Evolutionary conservation across 1,140 invertebrate species (phyloP).

Genomic region (Drosophila lini): DNA sequence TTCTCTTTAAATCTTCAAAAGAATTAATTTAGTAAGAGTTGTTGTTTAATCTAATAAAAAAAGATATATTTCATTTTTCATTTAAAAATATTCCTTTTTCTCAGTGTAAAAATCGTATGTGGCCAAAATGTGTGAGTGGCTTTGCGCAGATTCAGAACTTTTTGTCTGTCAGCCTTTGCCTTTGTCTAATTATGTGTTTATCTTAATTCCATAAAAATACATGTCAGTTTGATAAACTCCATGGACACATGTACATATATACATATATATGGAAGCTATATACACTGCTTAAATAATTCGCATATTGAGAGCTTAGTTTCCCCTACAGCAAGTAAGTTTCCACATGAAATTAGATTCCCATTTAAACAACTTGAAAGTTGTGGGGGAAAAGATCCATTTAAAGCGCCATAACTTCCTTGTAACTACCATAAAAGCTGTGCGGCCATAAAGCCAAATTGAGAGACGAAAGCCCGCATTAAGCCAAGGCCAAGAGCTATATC

Average conservation of each 20-base stretch:
- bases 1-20: no score
- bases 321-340: background rate
- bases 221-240: slow-evolving; percentile 56
- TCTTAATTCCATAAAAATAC: slow-evolving; percentile 67
- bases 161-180: background rate
- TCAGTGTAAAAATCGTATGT: slow-evolving; percentile 15
- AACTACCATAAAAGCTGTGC: background rate
- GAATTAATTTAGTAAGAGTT: no score
- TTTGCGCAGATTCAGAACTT: slow-evolving; percentile 15
- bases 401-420: slow-evolving; percentile 5
- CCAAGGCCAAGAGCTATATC: slow-evolving; percentile 20
- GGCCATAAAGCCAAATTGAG: slow-evolving; percentile 17
- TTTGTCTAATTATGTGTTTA: slow-evolving; percentile 68
- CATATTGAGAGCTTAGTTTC: no score
- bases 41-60: background rate
- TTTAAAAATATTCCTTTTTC: background rate
- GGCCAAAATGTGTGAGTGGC: slow-evolving; percentile 6
- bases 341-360: no score
- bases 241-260: background rate
- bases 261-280: background rate
- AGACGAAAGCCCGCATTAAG: slow-evolving; percentile 21
- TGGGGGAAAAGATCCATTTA: background rate
- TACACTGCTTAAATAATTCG: background rate
- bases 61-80: background rate
- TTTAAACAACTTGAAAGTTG: background rate